Evolutionary conservation across 92 coral and sea anemone species (phyloP).

Genomic region (Pocillopora meandrina): DNA sequence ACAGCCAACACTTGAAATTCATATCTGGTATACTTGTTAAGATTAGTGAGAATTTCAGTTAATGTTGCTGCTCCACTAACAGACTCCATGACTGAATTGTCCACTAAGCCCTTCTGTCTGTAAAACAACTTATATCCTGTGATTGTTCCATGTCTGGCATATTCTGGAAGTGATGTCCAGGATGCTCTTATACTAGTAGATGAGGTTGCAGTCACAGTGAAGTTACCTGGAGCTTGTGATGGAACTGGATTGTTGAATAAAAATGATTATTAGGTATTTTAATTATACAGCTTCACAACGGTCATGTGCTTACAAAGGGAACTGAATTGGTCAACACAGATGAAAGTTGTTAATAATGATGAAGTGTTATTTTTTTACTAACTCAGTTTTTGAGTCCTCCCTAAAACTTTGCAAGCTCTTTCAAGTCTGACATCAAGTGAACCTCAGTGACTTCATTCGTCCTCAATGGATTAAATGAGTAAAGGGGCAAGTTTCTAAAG

Average conservation of each 20-base stretch:
- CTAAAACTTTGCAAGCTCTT: no score
- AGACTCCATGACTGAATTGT: background rate
- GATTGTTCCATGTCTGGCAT: conserved; percentile 26
- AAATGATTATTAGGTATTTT: background rate
- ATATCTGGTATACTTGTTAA: background rate
- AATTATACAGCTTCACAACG: background rate
- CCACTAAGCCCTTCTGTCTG: background rate
- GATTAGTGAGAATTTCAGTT: background rate
- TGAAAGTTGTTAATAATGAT: no score
- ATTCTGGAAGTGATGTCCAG: conserved; percentile 17
- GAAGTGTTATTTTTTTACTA: no score
- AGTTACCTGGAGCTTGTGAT: background rate
- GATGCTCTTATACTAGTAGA: background rate
- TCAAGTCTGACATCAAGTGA: no score
- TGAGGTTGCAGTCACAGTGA: background rate
- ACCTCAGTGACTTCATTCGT: no score
- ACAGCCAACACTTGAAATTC: conserved; percentile 32
- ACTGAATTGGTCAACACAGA: no score
- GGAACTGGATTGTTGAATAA: background rate
- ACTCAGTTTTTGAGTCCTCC: no score
- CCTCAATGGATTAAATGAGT: no score
- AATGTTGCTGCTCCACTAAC: background rate
- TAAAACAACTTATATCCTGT: background rate
- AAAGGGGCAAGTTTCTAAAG: no score
- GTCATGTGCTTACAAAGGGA: background rate